phyloP scores from a whole-genome alignment of 2,113 vertebrate genomes.

The Parus major region DNA sequence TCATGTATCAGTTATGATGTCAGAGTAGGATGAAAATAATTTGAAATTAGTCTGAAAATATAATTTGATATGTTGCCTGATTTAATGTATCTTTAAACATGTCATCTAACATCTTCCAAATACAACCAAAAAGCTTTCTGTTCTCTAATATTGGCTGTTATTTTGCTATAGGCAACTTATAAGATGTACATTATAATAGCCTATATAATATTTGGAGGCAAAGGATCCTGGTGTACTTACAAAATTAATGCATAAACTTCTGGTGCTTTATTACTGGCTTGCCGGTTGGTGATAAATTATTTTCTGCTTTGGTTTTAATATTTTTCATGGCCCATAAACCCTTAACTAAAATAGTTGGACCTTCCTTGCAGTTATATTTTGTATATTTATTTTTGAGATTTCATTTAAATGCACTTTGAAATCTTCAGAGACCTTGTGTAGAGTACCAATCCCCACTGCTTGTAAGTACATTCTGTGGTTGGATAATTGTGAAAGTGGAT shows the following conservation, averaged over 20 bases:
- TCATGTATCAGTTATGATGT: background rate
- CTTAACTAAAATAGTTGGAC: background rate
- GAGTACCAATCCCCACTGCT: background rate
- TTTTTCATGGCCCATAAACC: background rate
- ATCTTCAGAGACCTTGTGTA: background rate
- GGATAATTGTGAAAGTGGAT: background rate
- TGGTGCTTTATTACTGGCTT: background rate
- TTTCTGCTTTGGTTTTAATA: background rate
- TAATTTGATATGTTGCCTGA: background rate
- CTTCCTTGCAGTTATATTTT: background rate
- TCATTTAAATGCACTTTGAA: background rate
- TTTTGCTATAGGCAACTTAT: conserved; percentile 17
- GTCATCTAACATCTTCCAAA: background rate
- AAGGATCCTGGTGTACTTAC: background rate
- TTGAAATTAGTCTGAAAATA: background rate
- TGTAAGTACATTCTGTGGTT: background rate
- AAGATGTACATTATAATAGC: background rate
- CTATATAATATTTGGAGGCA: background rate
- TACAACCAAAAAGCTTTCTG: background rate
- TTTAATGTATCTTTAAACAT: background rate
- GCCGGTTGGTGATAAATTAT: background rate
- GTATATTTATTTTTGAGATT: background rate
- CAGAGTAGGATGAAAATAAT: background rate
- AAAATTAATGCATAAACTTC: conserved; percentile 12
- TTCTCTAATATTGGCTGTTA: background rate